Percentiles rank a stretch among this genome's conserved stretches.
These are phyloP conservation scores for Sisyra terminalis DNA, from an alignment of 2,888 invertebrate species.

Conservation along the genomic window DNA sequence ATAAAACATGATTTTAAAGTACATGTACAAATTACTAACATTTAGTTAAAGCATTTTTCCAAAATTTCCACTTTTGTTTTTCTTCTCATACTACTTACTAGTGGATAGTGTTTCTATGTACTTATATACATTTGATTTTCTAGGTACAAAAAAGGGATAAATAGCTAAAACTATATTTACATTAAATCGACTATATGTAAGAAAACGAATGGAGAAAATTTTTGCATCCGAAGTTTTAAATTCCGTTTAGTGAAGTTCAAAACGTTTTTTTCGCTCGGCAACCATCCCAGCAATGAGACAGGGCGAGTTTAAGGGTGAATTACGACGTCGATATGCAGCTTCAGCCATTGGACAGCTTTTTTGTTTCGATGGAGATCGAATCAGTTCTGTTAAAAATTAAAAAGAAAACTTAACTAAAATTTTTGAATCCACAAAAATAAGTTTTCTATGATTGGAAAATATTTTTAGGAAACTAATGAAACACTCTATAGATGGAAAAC, in stretches of 20 bases:
- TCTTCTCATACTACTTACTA: neutral
- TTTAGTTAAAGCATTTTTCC: neutral
- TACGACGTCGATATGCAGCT: conserved; percentile 27
- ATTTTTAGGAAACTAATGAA: no score
- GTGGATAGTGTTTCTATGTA: no score
- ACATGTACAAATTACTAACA: neutral
- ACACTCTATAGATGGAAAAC: no score
- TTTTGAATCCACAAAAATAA: no score
- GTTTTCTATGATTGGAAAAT: no score
- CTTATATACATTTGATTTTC: no score
- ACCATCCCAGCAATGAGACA: conserved; percentile 52
- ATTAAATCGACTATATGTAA: no score
- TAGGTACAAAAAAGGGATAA: no score
- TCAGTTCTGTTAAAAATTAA: conserved; percentile 31
- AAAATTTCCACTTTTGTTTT: conserved; percentile 1
- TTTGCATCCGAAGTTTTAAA: neutral
- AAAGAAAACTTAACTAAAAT: conserved; percentile 9
- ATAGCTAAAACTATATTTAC: no score
- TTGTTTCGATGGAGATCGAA: conserved; percentile 27
- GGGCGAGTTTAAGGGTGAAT: conserved; percentile 20
- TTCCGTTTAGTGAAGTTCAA: conserved; percentile 33
- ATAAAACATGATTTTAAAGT: neutral
- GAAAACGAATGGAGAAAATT: no score
- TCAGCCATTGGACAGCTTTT: conserved; percentile 20
- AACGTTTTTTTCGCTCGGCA: conserved; percentile 53